Evolutionary conservation across 2,888 invertebrate species (phyloP), one percentile per base, ranked within the genome.

Genomic region (Caenorhabditis angaria): DNA sequence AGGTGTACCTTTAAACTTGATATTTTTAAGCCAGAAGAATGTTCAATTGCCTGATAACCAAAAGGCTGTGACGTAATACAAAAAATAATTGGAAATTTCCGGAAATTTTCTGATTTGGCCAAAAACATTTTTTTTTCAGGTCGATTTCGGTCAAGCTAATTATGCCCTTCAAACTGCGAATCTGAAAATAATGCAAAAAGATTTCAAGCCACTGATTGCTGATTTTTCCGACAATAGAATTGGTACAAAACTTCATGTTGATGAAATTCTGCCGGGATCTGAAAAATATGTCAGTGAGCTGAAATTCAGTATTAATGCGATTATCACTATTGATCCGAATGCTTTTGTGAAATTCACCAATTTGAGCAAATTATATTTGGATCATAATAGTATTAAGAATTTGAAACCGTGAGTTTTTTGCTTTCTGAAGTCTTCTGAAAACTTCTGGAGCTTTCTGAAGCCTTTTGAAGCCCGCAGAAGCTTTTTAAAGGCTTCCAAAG

Each of bases 211-310:
- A 6, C 3, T 32, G 0, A 54, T 54, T 8, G 77, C 74, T 0
- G 69, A 67, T 29, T 80, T 80, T 51, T 68, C 68, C 0, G 27
- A 54, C 18, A 78, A 80, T 51, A 56, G n/a, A 0, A 74, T 80
- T 29, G 35, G 76, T 70, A n/a, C n/a, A n/a, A 41, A 14, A 6
- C 27, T 55, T 32, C n/a, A 51, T 12, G 18, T 14, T 24, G 27
- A 22, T 29, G n/a, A 50, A 62, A 63, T 82, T 5, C 55, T 80
- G 0, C 73, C 70, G 1, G 60, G 59, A 18, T 57, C 62, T 24
- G 78, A 77, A 50, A 67, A 72, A 27, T 61, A 57, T 2, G 55
- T 82, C 0, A 24, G 54, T 0, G 57, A 47, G 20, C 53, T 82
- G 1, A 64, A 69, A 28, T 24, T 82, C 5, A 53, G 65, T 2